phyloP scores from a whole-genome alignment of 2,113 vertebrate species.

The Myrmophylax atrothorax region DNA sequence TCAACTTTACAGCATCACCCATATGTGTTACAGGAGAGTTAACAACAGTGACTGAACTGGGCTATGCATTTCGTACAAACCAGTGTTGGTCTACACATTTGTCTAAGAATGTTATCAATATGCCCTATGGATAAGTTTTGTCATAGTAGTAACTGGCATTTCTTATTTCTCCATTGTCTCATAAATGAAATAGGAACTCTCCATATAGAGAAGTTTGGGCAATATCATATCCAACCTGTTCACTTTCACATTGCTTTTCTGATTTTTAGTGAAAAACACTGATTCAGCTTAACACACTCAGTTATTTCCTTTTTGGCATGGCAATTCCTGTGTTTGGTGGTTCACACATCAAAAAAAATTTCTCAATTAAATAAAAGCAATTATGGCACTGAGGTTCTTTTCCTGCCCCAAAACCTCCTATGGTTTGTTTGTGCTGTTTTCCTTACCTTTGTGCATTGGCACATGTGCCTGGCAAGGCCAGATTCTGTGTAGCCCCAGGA shows the following conservation, averaged over 20 bases:
- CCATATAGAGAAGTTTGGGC: not conserved
- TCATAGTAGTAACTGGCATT: not conserved
- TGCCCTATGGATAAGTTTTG: not conserved
- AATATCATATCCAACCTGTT: not conserved
- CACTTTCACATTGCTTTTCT: not conserved
- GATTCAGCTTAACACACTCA: not conserved
- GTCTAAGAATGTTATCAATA: not conserved
- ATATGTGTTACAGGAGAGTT: not conserved
- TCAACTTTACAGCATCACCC: not conserved
- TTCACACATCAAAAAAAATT: not conserved
- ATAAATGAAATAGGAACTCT: not conserved
- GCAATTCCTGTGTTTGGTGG: not conserved
- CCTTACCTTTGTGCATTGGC: not conserved
- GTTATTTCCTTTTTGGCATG: not conserved
- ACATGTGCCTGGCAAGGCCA: not conserved
- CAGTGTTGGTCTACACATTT: not conserved
- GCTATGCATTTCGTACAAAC: not conserved
- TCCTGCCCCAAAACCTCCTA: not conserved
- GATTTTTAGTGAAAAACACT: not conserved
- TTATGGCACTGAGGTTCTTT: not conserved
- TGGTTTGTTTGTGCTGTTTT: not conserved
- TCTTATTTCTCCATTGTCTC: not conserved
- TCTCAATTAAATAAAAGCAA: not conserved
- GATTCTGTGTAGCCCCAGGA: not conserved
- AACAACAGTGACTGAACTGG: not conserved